Evolutionary conservation across 2,113 vertebrate genomes (phyloP).

Genomic region (Bungarus multicinctus): DNA sequence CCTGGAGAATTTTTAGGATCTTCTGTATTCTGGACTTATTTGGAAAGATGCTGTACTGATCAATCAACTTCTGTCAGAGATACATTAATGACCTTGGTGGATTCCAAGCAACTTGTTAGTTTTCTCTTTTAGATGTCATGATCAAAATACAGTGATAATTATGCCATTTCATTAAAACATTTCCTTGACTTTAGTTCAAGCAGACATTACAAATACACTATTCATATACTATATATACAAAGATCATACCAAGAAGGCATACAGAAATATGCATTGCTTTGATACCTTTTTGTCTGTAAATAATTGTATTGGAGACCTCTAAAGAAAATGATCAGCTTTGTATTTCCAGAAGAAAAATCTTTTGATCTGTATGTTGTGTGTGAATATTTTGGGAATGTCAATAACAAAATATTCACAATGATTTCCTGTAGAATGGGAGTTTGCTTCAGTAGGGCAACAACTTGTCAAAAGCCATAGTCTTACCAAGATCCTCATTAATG

Average conservation of each 20-base stretch:
- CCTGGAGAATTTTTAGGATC: neutral
- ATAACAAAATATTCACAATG: neutral
- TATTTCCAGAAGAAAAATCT: conserved; percentile 45
- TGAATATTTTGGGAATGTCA: neutral
- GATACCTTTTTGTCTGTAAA: neutral
- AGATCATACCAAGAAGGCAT: neutral
- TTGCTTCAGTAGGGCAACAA: neutral
- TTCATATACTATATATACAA: neutral
- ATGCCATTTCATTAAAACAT: neutral
- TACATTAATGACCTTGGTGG: neutral
- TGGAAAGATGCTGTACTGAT: neutral
- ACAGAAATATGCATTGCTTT: neutral
- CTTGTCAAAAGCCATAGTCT: neutral
- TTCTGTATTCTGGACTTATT: neutral
- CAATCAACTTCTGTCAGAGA: neutral
- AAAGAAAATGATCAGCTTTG: conserved; percentile 30
- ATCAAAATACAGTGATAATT: conserved; percentile 10
- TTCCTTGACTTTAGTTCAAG: neutral
- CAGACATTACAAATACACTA: neutral
- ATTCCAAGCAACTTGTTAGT: neutral
- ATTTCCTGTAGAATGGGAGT: neutral
- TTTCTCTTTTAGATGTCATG: neutral
- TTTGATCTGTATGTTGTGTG: conserved; percentile 28
- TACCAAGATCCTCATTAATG: neutral
- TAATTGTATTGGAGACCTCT: conserved; percentile 22